Evolutionary conservation across 2,113 vertebrate genomes (phyloP).

Genomic region (Lasiurus borealis): DNA sequence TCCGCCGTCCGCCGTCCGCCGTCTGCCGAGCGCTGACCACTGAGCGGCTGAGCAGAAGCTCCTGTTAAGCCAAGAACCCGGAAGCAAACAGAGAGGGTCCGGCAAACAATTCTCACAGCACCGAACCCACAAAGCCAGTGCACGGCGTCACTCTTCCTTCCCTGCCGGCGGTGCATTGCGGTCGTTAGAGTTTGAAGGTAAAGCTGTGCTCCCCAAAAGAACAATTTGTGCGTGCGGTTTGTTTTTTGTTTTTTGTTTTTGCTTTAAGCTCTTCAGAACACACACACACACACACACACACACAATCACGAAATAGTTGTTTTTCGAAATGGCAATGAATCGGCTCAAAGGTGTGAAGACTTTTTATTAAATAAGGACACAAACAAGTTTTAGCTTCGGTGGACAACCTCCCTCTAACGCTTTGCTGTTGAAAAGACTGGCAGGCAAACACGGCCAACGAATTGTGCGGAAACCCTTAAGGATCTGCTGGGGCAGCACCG

Average conservation of each 20-base stretch:
- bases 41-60: neutral
- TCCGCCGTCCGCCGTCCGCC: no score
- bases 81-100: neutral
- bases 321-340: neutral
- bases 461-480: constrained; percentile 23
- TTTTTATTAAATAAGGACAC: neutral
- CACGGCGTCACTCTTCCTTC: neutral
- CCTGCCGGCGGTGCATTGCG: neutral
- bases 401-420: neutral
- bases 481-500: neutral
- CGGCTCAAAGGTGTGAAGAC: neutral
- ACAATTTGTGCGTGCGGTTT: neutral
- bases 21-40: no score
- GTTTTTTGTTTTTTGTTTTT: neutral
- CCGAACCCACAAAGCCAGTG: neutral
- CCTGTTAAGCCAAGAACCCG: neutral
- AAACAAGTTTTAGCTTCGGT: neutral
- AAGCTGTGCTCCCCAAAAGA: neutral
- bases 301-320: neutral
- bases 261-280: neutral
- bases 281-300: no score
- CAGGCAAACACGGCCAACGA: constrained; percentile 32
- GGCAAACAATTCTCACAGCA: neutral
- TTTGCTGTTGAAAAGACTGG: constrained; percentile 14
- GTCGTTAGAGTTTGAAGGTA: neutral